Evolutionary conservation across 2,888 invertebrate genomes (phyloP), one percentile per base, ranked within the genome.

Genomic region (Congeria kusceri): DNA sequence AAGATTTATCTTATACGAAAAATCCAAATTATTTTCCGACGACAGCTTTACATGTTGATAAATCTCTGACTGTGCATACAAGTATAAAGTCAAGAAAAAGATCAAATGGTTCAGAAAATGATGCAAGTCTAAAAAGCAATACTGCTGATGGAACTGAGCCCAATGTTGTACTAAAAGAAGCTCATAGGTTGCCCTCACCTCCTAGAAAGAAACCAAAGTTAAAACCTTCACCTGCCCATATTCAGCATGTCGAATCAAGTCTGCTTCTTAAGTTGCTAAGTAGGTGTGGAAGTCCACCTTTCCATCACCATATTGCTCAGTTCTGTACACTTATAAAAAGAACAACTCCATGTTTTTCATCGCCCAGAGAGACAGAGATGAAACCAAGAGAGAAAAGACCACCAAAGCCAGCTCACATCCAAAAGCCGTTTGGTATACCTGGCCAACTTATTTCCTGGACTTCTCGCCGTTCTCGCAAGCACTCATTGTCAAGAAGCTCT

Each of bases 381-480:
- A 77, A 66, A 63, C n/a, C 18, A 2, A 63, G 71, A 49, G 73
- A 77, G 46, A 72, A 65, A 18, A 63, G 32, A n/a, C 59, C 20
- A 1, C 77, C 77, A 3, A 56, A 63, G 23, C 56, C 70, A 15
- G 88, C 88, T 18, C 88, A 88, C 67, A 76, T 58, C 44, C 83
- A 85, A 73, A 80, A 73, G 61, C 83, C 88, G 9, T 88, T 88
- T 75, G 81, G 85, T 44, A 80, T 84, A 18, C 84, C 88, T 5
- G 86, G 88, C 1, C 83, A 79, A 56, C 58, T 87, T 44, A 88
- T 87, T 53, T 74, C 63, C 4, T 44, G 29, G 29, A 3, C 57
- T 23, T 15, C 32, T 46, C 39, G 39, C 39, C 13, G 3, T 39
- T 39, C 39, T 39, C 39, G 15, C 5, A 39, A 39, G 39, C 39